Conservation (phyloP, 2,888 invertebrate genomes). For the Meta bourneti region DNA sequence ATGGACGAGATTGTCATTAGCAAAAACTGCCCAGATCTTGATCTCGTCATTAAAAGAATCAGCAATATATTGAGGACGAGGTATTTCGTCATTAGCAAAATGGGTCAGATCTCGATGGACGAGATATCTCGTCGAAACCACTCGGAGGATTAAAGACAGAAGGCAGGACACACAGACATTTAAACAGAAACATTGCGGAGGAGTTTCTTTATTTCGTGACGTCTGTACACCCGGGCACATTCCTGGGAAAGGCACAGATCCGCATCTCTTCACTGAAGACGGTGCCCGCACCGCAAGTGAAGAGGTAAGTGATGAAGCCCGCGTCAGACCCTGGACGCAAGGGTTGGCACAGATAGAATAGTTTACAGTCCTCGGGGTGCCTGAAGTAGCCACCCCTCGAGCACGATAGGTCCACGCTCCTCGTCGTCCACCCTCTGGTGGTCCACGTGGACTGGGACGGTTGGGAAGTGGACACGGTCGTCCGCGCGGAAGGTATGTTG, state of each 20-base stretch:
- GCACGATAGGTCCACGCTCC: conserved; percentile 53
- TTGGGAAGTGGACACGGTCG: background rate
- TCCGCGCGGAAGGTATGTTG: background rate
- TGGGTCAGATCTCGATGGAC: too few species aligned
- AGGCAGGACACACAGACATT: background rate
- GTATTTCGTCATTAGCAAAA: too few species aligned
- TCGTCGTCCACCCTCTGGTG: background rate
- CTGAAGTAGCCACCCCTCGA: conserved; percentile 75
- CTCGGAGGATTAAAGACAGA: background rate
- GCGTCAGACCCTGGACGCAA: conserved; percentile 50
- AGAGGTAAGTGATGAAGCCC: conserved; percentile 66
- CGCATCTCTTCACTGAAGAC: conserved; percentile 75
- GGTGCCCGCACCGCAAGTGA: conserved; percentile 77
- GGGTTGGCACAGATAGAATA: conserved; percentile 77
- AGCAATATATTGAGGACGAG: too few species aligned
- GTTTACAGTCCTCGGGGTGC: conserved; percentile 76
- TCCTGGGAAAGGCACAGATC: conserved; percentile 75
- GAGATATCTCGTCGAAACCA: too few species aligned
- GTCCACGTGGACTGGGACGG: background rate
- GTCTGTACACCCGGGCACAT: conserved; percentile 75
- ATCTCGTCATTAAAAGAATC: too few species aligned
- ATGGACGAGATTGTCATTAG: too few species aligned
- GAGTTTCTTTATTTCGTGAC: background rate
- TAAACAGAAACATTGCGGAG: background rate
- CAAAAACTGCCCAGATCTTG: too few species aligned